Evolutionary conservation across 2,113 vertebrate genomes (phyloP), one percentile per base, ranked within the genome.

Genomic region (Corythornis vintsioides): DNA sequence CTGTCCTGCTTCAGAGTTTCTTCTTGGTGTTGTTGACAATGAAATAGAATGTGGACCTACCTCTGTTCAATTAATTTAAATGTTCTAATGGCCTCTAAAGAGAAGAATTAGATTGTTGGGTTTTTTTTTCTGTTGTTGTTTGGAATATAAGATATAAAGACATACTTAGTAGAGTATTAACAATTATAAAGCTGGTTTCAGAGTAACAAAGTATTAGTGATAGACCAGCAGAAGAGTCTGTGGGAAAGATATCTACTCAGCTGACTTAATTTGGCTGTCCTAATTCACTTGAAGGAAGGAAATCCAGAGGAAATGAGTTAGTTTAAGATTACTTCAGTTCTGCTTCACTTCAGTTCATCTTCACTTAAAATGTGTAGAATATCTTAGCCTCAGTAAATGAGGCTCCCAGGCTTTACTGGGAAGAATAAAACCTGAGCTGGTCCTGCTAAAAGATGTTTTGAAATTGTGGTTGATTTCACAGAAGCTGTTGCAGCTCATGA

Each of bases 151-250:
- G 28, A 59, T 61, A 33, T 70, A 91, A 92, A 93, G 67, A 86
- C 76, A 53, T 75, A 78, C 90, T 97, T 95, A 95, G 94, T 93
- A 83, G 71, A 40, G 1, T 94, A 92, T 89, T 90, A 77, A 91
- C 82, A 88, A 69, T 45, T 83, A 78, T 83, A 94, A 96, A 94
- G 93, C 92, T 95, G 79, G 71, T 96, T 91, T 90, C 91, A 71
- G 47, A 91, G 50, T 81, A 90, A 86, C n/a, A 59, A 45, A 88
- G 29, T 76, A 59, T 60, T 78, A 79, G 70, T 91, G 55, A 70
- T 81, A 76, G 1, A 10, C 65, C 63, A 85, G 90, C 59, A 64
- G 90, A 79, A 93, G 76, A 89, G 29, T 86, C 92, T 85, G 66
- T 69, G 72, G 79, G 90, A 86, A 48, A 4, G 65, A 9, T 60